Percentiles rank a stretch among this genome's conserved stretches.
Evolutionary conservation across 2,797 vertebrate genomes (phyloP).

Genomic region (Astyanax mexicanus): DNA sequence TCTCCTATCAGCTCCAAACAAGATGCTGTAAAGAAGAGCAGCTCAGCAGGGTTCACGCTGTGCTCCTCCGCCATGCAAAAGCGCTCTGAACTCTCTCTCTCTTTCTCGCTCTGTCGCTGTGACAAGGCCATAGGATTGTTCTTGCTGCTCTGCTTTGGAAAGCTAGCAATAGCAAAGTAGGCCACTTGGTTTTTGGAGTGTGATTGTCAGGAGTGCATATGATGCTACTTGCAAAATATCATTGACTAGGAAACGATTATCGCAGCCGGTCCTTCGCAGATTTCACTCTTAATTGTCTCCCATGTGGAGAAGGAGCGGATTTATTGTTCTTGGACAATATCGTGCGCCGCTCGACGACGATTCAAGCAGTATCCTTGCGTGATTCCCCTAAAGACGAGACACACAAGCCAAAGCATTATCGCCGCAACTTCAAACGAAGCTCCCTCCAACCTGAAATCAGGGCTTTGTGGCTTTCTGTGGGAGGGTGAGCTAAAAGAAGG

Average conservation of each 20-base stretch:
- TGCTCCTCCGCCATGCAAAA: slow-evolving; percentile 42
- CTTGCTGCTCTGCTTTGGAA: slow-evolving; percentile 41
- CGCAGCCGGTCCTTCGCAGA: not conserved
- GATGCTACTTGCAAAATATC: slow-evolving; percentile 24
- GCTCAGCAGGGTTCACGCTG: slow-evolving; percentile 57
- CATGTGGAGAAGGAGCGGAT: not conserved
- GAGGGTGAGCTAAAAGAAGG: slow-evolving; percentile 11
- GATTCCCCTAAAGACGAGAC: not conserved
- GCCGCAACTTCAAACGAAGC: not conserved
- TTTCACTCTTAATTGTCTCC: slow-evolving; percentile 27
- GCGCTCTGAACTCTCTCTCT: slow-evolving; percentile 42
- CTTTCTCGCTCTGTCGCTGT: slow-evolving; percentile 22
- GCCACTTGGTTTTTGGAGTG: slow-evolving; percentile 39
- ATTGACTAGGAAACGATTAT: slow-evolving; percentile 4
- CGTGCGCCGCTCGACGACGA: not conserved
- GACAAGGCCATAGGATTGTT: slow-evolving; percentile 49
- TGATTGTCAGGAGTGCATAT: slow-evolving; percentile 23
- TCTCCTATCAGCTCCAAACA: slow-evolving; percentile 56
- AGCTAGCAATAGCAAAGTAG: slow-evolving; percentile 50
- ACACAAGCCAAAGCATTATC: not conserved
- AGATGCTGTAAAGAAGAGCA: slow-evolving; percentile 45
- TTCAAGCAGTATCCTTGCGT: not conserved
- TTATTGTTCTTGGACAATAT: slow-evolving; percentile 3
- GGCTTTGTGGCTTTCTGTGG: slow-evolving; percentile 18
- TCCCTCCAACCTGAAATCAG: slow-evolving; percentile 16